Evolutionary conservation across 53 echinoderm and acorn worm genomes (phyloP).

Genomic region (Patiria pectinifera): DNA sequence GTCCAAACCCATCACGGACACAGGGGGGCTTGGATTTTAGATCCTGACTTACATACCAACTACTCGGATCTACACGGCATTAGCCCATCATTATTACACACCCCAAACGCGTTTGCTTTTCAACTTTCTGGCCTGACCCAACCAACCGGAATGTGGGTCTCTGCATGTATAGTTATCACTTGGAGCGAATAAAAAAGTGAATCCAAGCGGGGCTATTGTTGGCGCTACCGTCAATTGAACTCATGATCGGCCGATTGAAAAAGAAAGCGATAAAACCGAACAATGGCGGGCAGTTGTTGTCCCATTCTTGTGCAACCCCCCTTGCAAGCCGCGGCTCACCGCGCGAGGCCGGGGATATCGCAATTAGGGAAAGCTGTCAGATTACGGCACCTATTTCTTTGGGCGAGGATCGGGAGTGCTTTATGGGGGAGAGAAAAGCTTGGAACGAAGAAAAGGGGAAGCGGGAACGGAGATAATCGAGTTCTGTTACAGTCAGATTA

Average conservation of each 20-base stretch:
- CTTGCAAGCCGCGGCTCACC: not conserved
- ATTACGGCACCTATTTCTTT: slow-evolving; percentile 57
- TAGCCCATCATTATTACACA: not conserved
- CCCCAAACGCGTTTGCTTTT: slow-evolving; percentile 3
- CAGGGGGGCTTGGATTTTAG: not conserved
- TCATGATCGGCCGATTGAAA: slow-evolving; percentile 42
- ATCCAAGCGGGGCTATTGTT: slow-evolving; percentile 8
- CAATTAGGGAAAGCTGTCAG: slow-evolving; percentile 62
- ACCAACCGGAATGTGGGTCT: not conserved
- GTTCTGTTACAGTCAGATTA: slow-evolving; percentile 43
- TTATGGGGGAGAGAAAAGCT: slow-evolving; percentile 9
- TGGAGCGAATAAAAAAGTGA: not conserved
- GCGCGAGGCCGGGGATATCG: not conserved
- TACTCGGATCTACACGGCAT: not conserved
- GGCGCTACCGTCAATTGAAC: slow-evolving; percentile 24
- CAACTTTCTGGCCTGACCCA: not conserved
- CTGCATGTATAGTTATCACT: not conserved
- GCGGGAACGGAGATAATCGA: slow-evolving; percentile 36
- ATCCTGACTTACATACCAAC: not conserved
- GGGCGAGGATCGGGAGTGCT: slow-evolving; percentile 39
- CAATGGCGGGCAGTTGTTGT: slow-evolving; percentile 42
- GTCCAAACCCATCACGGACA: not conserved
- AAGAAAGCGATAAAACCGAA: slow-evolving; percentile 48
- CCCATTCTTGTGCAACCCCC: not conserved
- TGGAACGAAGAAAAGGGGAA: slow-evolving; percentile 15